Evolutionary conservation across 2,797 vertebrate genomes (phyloP).

Genomic region (Florisuga fusca): DNA sequence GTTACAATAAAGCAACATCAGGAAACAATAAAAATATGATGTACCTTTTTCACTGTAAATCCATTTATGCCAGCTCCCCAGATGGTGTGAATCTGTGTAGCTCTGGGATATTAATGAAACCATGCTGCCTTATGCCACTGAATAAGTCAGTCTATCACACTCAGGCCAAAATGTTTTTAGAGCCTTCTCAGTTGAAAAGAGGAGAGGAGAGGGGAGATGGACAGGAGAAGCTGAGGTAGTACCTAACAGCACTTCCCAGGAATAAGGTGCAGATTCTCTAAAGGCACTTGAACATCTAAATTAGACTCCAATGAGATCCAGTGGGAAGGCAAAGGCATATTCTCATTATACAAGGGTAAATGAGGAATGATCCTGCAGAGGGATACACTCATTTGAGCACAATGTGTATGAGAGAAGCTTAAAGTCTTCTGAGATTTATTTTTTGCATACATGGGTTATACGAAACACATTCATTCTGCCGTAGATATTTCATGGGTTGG

Average conservation of each 20-base stretch:
- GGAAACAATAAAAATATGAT: slow-evolving; percentile 8
- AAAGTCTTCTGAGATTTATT: not conserved
- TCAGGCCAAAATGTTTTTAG: not conserved
- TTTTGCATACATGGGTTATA: not conserved
- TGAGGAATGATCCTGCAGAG: not conserved
- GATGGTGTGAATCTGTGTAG: not conserved
- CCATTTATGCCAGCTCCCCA: not conserved
- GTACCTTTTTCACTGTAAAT: slow-evolving; percentile 17
- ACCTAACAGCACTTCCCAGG: not conserved
- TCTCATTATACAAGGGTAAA: not conserved
- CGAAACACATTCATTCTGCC: not conserved
- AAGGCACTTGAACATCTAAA: not conserved
- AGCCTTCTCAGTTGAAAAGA: not conserved
- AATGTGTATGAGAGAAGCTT: not conserved
- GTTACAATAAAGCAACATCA: slow-evolving; percentile 15
- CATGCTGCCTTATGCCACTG: not conserved
- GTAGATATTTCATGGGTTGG: slow-evolving; percentile 3
- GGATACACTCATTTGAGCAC: not conserved
- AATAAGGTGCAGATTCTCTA: not conserved
- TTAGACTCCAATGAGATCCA: not conserved
- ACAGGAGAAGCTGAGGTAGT: not conserved
- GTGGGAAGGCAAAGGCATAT: not conserved
- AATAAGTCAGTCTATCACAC: not conserved
- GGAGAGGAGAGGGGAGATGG: not conserved
- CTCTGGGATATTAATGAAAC: not conserved